Conservation (phyloP, 92 coral and sea anemone species). For the Plumapathes pennacea region DNA sequence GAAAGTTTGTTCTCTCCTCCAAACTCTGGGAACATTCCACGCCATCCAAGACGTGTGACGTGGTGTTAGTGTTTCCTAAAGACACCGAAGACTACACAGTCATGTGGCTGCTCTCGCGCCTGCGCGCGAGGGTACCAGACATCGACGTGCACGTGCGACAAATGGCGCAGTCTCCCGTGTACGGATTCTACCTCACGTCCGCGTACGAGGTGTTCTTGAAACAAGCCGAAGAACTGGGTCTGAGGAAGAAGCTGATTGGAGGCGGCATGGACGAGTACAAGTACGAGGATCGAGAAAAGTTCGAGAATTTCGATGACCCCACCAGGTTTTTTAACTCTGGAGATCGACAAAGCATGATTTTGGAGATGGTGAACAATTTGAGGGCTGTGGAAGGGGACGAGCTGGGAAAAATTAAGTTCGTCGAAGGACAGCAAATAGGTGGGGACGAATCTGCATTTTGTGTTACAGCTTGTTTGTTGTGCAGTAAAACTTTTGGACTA, state of each 20-base stretch:
- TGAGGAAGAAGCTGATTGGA: slow-evolving; percentile 83
- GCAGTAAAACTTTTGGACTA: no score
- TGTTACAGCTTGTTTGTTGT: no score
- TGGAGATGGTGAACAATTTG: slow-evolving; percentile 87
- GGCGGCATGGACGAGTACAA: slow-evolving; percentile 96
- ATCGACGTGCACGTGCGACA: slow-evolving; percentile 96
- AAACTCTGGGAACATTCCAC: slow-evolving; percentile 97
- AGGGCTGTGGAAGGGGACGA: slow-evolving; percentile 97
- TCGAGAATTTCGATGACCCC: slow-evolving; percentile 86
- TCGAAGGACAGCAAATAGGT: slow-evolving; percentile 97
- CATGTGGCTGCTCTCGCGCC: slow-evolving; percentile 97
- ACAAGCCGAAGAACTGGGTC: slow-evolving; percentile 83
- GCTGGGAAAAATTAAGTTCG: slow-evolving; percentile 89
- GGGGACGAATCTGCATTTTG: no score
- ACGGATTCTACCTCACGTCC: slow-evolving; percentile 89
- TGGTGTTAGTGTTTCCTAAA: slow-evolving; percentile 89
- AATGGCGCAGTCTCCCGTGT: slow-evolving; percentile 93
- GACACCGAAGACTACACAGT: slow-evolving; percentile 97
- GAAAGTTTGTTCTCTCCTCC: slow-evolving; percentile 92
- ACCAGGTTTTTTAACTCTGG: slow-evolving; percentile 91
- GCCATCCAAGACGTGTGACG: slow-evolving; percentile 93
- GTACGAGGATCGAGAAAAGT: slow-evolving; percentile 65
- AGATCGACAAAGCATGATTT: slow-evolving; percentile 88
- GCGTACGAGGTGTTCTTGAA: slow-evolving; percentile 71
- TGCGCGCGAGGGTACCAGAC: slow-evolving; percentile 93